Percentiles rank a stretch among this genome's conserved stretches.
These are phyloP conservation scores for Pachyrhynchus sulphureomaculatus DNA, from an alignment of 1,140 invertebrate species.

Conservation along the genomic window DNA sequence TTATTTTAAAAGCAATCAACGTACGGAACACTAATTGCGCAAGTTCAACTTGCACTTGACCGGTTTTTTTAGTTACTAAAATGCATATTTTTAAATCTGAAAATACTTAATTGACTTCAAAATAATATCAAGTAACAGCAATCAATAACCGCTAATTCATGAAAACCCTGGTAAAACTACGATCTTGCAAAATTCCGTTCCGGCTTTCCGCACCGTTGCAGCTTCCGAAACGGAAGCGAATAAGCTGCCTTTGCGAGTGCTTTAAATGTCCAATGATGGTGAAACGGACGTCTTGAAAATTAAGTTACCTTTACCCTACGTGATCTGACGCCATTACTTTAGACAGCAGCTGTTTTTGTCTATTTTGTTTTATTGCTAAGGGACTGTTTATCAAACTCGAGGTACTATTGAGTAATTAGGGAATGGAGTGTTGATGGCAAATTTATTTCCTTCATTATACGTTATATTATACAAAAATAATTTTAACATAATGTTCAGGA, in stretches of 20 bases:
- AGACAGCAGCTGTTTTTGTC: background rate
- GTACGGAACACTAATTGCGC: too few species aligned
- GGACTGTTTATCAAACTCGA: too few species aligned
- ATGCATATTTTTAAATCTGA: too few species aligned
- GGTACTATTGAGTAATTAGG: too few species aligned
- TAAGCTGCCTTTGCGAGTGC: slow-evolving; percentile 10
- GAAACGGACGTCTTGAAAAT: slow-evolving; percentile 21
- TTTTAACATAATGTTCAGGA: too few species aligned
- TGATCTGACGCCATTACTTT: slow-evolving; percentile 9
- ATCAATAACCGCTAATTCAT: slow-evolving; percentile 8
- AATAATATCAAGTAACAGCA: background rate
- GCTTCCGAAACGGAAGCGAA: slow-evolving; percentile 18
- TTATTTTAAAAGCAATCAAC: too few species aligned
- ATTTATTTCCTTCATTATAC: too few species aligned
- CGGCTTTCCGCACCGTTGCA: slow-evolving; percentile 7
- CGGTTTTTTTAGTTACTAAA: too few species aligned
- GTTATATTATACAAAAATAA: too few species aligned
- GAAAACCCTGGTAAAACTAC: background rate
- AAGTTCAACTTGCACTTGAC: too few species aligned
- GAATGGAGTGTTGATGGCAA: too few species aligned
- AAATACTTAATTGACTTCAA: too few species aligned
- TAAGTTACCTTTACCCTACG: slow-evolving; percentile 22
- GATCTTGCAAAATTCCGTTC: slow-evolving; percentile 24
- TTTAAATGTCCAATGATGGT: slow-evolving; percentile 9
- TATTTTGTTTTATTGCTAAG: background rate